Evolutionary conservation across 2,797 vertebrate species (phyloP).

Genomic region (Pseudochaenichthys georgianus): DNA sequence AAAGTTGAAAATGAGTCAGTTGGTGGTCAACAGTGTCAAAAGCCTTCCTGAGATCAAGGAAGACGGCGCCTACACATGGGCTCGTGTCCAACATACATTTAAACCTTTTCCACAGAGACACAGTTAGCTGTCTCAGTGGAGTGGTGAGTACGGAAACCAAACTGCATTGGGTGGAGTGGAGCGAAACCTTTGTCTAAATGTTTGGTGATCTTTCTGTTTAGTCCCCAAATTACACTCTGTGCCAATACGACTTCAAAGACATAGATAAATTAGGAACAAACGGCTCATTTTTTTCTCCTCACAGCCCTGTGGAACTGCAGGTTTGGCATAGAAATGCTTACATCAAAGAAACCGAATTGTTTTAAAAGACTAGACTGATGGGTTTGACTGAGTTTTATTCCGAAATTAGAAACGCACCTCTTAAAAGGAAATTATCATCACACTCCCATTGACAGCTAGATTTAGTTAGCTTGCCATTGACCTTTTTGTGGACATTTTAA

Average conservation of each 20-base stretch:
- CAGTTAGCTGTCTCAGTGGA: too few relatives aligned
- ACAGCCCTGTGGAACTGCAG: not conserved
- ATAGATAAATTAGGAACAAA: not conserved
- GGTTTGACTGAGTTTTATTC: not conserved
- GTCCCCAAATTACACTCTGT: not conserved
- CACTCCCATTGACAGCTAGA: not conserved
- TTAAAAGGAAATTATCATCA: not conserved
- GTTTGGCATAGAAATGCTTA: constrained; percentile 4
- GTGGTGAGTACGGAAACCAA: too few relatives aligned
- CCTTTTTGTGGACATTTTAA: not conserved
- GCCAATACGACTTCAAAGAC: constrained; percentile 14
- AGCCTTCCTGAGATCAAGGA: too few relatives aligned
- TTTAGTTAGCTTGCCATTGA: not conserved
- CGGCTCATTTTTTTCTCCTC: not conserved
- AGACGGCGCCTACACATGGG: too few relatives aligned
- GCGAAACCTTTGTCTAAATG: too few relatives aligned
- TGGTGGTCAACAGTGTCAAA: too few relatives aligned
- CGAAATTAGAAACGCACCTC: not conserved
- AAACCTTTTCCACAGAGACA: too few relatives aligned
- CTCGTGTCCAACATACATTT: too few relatives aligned
- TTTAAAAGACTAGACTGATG: not conserved
- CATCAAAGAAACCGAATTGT: not conserved
- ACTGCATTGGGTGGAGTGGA: too few relatives aligned
- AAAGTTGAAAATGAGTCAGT: too few relatives aligned
- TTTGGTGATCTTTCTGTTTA: not conserved